phyloP scores from a whole-genome alignment of 2,113 vertebrate genomes.

The Psilopogon haemacephalus region DNA sequence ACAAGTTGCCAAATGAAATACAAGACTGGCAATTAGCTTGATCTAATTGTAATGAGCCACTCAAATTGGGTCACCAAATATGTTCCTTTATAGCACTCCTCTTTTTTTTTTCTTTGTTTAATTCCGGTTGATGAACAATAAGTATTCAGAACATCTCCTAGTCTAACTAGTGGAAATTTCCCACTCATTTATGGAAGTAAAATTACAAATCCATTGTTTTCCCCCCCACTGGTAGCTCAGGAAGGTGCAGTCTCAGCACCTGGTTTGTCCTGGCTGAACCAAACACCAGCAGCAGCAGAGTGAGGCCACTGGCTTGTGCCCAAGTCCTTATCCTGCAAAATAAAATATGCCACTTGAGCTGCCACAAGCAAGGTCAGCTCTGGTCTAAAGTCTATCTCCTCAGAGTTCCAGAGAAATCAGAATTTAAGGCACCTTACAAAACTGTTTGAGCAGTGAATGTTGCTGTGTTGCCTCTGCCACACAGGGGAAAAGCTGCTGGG shows the following conservation, averaged over 20 bases:
- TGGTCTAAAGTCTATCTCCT: too few species aligned
- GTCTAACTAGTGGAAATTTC: background rate
- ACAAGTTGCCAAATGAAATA: conserved; percentile 77
- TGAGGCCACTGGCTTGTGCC: rapidly evolving
- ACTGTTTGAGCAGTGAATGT: background rate
- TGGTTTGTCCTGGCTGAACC: background rate
- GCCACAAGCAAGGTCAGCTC: background rate
- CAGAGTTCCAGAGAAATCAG: background rate
- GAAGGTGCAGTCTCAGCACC: rapidly evolving
- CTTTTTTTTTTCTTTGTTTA: background rate
- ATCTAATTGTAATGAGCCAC: conserved; percentile 61
- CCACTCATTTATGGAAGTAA: background rate
- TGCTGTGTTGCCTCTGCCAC: background rate
- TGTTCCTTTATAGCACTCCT: conserved; percentile 24
- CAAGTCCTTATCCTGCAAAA: background rate
- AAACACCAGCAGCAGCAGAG: background rate
- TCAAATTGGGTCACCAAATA: conserved; percentile 56
- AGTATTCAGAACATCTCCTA: background rate
- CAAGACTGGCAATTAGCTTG: conserved; percentile 72
- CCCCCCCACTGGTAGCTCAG: background rate
- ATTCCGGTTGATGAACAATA: background rate
- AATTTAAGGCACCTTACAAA: background rate
- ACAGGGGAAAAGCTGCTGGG: background rate
- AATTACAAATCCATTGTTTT: background rate
- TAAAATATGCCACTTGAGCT: background rate